Evolutionary conservation across 2,888 invertebrate genomes (phyloP).

Genomic region (Aleiodes leptofemur): DNA sequence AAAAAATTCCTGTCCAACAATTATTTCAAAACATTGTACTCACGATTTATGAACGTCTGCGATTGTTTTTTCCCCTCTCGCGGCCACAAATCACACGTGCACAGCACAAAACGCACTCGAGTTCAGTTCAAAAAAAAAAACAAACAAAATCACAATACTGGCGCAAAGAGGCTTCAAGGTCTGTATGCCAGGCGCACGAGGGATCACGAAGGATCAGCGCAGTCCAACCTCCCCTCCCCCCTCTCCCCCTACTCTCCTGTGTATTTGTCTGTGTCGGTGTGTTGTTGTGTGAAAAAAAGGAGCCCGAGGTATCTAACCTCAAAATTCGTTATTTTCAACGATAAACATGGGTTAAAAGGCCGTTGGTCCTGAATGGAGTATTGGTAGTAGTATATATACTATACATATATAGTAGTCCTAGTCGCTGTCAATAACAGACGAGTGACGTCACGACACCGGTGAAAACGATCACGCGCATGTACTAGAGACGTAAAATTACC

Average conservation of each 20-base stretch:
- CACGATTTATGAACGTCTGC: constrained; percentile 10
- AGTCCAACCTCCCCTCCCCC: background rate
- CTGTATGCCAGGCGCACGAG: background rate
- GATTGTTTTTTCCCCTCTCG: background rate
- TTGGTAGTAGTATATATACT: too few species aligned
- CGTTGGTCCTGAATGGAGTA: background rate
- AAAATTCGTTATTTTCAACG: background rate
- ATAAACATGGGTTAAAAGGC: background rate
- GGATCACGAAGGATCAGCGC: constrained; percentile 17
- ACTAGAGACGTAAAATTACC: too few species aligned
- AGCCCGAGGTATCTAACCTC: constrained; percentile 9
- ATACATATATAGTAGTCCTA: background rate
- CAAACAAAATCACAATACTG: too few species aligned
- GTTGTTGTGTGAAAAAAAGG: background rate
- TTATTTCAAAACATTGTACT: background rate
- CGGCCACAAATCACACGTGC: constrained; percentile 26
- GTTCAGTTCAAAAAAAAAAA: too few species aligned
- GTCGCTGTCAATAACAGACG: constrained; percentile 46
- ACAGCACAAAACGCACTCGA: constrained; percentile 9
- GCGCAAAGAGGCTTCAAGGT: background rate
- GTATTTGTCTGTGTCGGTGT: too few species aligned
- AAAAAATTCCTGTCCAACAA: background rate
- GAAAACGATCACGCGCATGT: constrained; percentile 37
- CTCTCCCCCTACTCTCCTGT: too few species aligned
- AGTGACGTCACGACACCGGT: constrained; percentile 41